A percentile compares a stretch with the other conserved stretches of the same genome.
Conservation (phyloP, 2,113 vertebrate genomes). For the Gulo gulo region DNA sequence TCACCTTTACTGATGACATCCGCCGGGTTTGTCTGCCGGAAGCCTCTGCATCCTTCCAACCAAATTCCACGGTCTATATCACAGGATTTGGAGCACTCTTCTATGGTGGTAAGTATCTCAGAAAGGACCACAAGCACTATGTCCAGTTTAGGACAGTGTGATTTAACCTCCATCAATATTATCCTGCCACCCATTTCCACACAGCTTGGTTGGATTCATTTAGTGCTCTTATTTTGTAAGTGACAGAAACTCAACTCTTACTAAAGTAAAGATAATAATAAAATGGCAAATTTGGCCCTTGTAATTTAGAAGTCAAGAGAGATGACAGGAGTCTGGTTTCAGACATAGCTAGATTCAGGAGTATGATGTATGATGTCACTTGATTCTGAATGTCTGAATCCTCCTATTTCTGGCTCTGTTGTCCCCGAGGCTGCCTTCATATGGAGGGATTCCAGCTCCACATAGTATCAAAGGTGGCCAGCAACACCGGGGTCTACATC, state of each 20-base stretch:
- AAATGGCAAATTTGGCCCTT: neutral
- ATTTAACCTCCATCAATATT: neutral
- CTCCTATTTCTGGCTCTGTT: too few species aligned
- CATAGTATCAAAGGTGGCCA: neutral
- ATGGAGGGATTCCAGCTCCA: neutral
- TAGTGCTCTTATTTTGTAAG: neutral
- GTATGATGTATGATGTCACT: neutral
- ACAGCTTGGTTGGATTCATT: neutral
- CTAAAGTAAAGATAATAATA: neutral
- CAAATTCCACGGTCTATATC: constrained; percentile 80
- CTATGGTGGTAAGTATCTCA: constrained; percentile 79
- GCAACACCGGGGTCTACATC: neutral
- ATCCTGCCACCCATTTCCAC: neutral
- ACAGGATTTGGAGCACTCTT: constrained; percentile 85
- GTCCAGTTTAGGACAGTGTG: neutral
- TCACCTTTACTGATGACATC: constrained; percentile 78
- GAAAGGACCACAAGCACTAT: neutral
- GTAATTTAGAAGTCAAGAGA: neutral
- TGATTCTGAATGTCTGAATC: neutral
- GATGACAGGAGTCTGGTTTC: neutral
- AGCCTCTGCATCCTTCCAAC: constrained; percentile 72
- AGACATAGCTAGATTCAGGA: neutral
- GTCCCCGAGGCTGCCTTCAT: neutral
- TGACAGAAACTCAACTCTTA: neutral
- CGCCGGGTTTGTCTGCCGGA: constrained; percentile 85